phyloP scores from a whole-genome alignment of 2,113 vertebrate species.

The Charina bottae region DNA sequence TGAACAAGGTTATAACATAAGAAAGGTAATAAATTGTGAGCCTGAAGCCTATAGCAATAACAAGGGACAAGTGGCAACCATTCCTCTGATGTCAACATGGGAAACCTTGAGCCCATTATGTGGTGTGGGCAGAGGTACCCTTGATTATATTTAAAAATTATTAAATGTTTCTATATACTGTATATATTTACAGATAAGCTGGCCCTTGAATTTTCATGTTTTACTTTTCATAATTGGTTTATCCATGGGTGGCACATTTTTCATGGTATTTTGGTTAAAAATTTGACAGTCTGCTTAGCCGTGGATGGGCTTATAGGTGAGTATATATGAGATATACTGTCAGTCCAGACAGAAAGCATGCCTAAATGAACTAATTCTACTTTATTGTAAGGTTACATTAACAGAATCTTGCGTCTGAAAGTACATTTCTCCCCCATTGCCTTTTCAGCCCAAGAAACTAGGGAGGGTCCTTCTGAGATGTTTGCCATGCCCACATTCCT shows the following conservation, averaged over 20 bases:
- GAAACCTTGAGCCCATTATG: background rate
- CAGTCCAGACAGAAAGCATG: background rate
- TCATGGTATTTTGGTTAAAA: background rate
- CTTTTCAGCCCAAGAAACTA: too few species aligned
- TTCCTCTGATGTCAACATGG: background rate
- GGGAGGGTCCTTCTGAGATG: too few species aligned
- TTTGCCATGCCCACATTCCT: too few species aligned
- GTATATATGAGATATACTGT: background rate
- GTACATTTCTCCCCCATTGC: background rate
- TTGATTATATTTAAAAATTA: background rate
- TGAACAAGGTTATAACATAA: background rate
- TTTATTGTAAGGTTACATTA: background rate
- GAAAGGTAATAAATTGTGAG: background rate
- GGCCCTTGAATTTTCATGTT: background rate
- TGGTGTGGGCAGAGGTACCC: background rate
- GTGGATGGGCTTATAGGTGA: background rate
- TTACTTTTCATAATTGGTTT: background rate
- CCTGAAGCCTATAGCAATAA: background rate
- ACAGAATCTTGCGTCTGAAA: background rate
- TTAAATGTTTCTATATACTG: background rate
- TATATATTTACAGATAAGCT: background rate
- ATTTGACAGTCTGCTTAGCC: background rate
- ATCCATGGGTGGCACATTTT: background rate
- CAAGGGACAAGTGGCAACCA: background rate
- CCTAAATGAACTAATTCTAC: background rate